These are phyloP conservation scores for Coilia nasus DNA, from an alignment of 2,797 vertebrate species.

Conservation along the genomic window DNA sequence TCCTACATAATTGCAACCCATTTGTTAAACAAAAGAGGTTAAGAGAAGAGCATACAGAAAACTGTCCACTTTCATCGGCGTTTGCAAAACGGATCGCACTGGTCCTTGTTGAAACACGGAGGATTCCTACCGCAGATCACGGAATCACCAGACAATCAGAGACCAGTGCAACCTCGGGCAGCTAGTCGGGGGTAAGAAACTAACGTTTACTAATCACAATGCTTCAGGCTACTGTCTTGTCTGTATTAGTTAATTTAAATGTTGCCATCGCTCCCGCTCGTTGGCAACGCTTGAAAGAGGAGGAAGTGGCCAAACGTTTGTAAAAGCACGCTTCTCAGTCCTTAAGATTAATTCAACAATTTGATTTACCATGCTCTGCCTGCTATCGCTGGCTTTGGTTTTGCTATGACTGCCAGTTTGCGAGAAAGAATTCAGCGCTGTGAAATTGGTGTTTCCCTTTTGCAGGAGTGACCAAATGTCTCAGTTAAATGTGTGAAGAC, in stretches of 20 bases:
- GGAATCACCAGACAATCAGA: conserved; percentile 42
- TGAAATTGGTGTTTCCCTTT: not conserved
- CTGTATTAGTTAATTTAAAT: not conserved
- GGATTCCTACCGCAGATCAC: conserved; percentile 44
- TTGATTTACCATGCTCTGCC: not conserved
- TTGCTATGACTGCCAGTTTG: not conserved
- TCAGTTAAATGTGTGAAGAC: not conserved
- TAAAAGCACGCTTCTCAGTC: not conserved
- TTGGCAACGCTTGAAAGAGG: not conserved
- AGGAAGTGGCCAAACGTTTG: not conserved
- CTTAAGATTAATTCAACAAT: conserved; percentile 8
- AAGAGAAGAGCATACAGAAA: not conserved
- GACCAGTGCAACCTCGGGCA: conserved; percentile 61
- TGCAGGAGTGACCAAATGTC: not conserved
- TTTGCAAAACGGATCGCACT: conserved; percentile 9
- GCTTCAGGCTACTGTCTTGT: conserved; percentile 1
- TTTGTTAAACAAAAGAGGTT: not conserved
- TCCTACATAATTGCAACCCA: not conserved
- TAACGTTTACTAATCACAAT: not conserved
- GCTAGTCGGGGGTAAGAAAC: conserved; percentile 64
- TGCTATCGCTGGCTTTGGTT: not conserved
- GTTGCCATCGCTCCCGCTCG: not conserved
- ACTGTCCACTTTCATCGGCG: not conserved
- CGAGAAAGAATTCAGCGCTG: not conserved
- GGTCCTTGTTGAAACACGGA: conserved; percentile 21